These are phyloP conservation scores for Distichodus sexfasciatus DNA, from an alignment of 2,797 vertebrate species.

Conservation along the genomic window DNA sequence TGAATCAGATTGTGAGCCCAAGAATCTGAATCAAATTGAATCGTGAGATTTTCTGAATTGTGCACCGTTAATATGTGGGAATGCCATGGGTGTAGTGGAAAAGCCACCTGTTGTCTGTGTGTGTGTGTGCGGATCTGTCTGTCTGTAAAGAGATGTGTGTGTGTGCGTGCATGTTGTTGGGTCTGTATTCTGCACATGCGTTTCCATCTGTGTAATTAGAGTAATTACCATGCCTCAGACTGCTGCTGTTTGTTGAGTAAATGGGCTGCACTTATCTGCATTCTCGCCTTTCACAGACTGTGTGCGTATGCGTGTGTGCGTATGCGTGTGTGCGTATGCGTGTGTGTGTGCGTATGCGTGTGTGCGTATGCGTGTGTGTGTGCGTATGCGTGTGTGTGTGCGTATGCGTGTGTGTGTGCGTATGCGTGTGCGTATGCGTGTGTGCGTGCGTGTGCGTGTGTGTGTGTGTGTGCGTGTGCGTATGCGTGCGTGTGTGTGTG, in stretches of 20 bases:
- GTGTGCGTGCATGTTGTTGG: slow-evolving; percentile 26
- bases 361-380: too few relatives aligned
- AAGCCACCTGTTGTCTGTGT: neutral
- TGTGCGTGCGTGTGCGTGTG: too few relatives aligned
- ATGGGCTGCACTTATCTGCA: slow-evolving; percentile 10
- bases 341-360: neutral
- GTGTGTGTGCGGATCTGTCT: neutral
- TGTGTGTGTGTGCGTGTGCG: too few relatives aligned
- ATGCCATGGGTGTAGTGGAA: too few relatives aligned
- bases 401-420: too few relatives aligned
- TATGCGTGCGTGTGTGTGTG: too few relatives aligned
- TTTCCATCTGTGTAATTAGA: slow-evolving; percentile 46
- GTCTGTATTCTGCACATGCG: slow-evolving; percentile 24
- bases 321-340: neutral
- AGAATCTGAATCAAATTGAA: too few relatives aligned
- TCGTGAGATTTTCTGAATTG: too few relatives aligned
- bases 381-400: too few relatives aligned
- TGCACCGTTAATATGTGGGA: too few relatives aligned
- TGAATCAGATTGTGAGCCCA: too few relatives aligned
- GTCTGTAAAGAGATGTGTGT: neutral
- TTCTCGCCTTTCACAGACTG: slow-evolving; percentile 3
- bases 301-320: neutral
- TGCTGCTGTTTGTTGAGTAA: slow-evolving; percentile 36
- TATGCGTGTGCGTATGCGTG: too few relatives aligned
- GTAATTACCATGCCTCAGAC: slow-evolving; percentile 38